Evolutionary conservation across 1,140 invertebrate genomes (phyloP).

Genomic region (Drosophila elegans): DNA sequence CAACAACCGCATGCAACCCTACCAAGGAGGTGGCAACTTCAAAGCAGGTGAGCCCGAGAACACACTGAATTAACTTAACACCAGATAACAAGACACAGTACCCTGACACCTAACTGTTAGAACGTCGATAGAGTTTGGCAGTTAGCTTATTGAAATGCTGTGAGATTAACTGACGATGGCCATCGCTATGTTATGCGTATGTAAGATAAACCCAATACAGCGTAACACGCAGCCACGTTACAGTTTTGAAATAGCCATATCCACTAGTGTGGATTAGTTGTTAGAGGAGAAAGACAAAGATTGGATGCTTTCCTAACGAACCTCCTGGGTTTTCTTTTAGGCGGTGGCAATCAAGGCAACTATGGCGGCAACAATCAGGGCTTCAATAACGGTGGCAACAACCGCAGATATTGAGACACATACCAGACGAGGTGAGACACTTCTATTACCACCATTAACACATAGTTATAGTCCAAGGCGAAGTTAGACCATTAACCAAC

Average conservation of each 20-base stretch:
- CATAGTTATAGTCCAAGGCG: conserved; percentile 53
- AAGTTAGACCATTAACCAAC: conserved; percentile 42
- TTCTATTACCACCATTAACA: conserved; percentile 26
- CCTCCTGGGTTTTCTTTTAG: conserved; percentile 58
- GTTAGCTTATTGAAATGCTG: conserved; percentile 85
- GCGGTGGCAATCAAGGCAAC: conserved; percentile 86
- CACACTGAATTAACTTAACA: neutral
- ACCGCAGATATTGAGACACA: conserved; percentile 84
- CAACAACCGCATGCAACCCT: conserved; percentile 86
- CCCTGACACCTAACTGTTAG: conserved; percentile 50
- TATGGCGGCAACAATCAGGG: conserved; percentile 85
- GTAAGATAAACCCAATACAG: conserved; percentile 11
- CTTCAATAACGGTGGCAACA: conserved; percentile 85
- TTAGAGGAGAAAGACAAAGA: conserved; percentile 20
- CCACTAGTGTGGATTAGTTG: conserved; percentile 11
- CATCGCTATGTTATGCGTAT: conserved; percentile 40
- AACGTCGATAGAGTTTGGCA: conserved; percentile 42
- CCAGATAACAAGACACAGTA: conserved; percentile 24
- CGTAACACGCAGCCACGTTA: conserved; percentile 40
- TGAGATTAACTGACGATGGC: conserved; percentile 75
- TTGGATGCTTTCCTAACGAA: conserved; percentile 45
- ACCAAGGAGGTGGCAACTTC: conserved; percentile 80
- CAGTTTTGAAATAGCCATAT: conserved; percentile 12
- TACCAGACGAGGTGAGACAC: conserved; percentile 68
- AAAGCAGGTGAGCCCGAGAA: conserved; percentile 67